Percentiles rank a stretch among this genome's conserved stretches.
These are phyloP conservation scores for Cottoperca gobio DNA, from an alignment of 2,797 vertebrate species.

Conservation along the genomic window DNA sequence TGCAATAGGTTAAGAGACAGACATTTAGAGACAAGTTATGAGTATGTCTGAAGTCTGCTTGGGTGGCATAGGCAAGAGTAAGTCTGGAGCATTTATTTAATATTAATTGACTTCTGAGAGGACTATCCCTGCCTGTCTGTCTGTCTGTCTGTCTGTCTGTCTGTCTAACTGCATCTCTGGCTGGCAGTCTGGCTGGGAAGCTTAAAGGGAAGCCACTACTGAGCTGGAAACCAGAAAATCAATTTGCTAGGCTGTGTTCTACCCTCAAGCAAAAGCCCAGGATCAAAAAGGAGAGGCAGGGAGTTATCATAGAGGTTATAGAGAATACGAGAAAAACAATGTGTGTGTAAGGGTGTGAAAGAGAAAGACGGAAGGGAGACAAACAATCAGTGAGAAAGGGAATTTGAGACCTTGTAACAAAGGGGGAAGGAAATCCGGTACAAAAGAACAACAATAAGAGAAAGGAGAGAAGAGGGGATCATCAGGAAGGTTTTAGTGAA, in stretches of 20 bases:
- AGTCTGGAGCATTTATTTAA: conserved; percentile 53
- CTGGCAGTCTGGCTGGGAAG: conserved; percentile 36
- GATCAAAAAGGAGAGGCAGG: conserved; percentile 47
- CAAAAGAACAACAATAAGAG: conserved; percentile 4
- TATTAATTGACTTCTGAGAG: conserved; percentile 61
- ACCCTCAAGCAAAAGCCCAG: conserved; percentile 62
- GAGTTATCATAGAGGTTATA: conserved; percentile 40
- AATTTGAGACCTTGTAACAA: not conserved
- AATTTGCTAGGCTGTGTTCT: conserved; percentile 59
- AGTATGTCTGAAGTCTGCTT: conserved; percentile 20
- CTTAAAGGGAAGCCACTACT: conserved; percentile 52
- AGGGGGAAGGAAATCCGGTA: not conserved
- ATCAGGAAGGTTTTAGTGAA: conserved; percentile 19
- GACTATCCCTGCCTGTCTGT: conserved; percentile 33
- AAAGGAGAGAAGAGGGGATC: conserved; percentile 17
- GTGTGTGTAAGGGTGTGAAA: conserved; percentile 8
- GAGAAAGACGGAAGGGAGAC: not conserved
- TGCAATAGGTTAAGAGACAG: conserved; percentile 23
- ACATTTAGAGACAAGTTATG: conserved; percentile 35
- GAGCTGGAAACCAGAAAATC: conserved; percentile 73
- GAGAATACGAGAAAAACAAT: conserved; percentile 39
- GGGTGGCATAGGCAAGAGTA: conserved; percentile 18
- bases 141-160: conserved; percentile 13
- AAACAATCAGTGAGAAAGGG: not conserved
- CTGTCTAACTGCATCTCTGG: conserved; percentile 26